Evolutionary conservation across 2,797 vertebrate genomes (phyloP).

Genomic region (Halcyon badia): DNA sequence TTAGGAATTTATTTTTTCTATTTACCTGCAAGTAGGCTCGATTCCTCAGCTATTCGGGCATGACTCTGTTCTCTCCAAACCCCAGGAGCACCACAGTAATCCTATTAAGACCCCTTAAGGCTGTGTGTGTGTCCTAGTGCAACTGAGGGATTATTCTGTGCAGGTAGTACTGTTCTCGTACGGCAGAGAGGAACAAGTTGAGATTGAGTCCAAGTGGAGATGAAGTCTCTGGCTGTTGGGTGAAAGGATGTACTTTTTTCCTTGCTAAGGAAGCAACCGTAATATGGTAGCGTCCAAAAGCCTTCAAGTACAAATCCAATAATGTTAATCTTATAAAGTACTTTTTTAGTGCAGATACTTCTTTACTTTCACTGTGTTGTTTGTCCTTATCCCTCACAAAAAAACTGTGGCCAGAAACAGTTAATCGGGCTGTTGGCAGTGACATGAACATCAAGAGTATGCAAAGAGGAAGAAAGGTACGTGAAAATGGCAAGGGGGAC

Average conservation of each 20-base stretch:
- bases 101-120: neutral
- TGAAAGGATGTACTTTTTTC: neutral
- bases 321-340: slow-evolving; percentile 20
- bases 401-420: neutral
- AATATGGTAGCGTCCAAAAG: neutral
- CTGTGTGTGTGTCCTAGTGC: neutral
- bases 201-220: neutral
- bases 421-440: neutral
- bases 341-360: neutral
- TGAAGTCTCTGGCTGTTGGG: neutral
- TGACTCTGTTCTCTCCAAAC: neutral
- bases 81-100: neutral
- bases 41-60: neutral
- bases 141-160: neutral
- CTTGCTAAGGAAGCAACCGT: neutral
- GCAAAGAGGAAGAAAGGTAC: neutral
- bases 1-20: neutral
- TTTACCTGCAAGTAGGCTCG: neutral
- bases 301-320: slow-evolving; percentile 15
- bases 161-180: neutral
- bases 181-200: neutral
- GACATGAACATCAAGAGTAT: rapidly evolving
- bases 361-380: slow-evolving; percentile 7
- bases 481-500: neutral
- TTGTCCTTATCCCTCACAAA: neutral